Conservation (phyloP, 2,113 vertebrate species). For the Chloropsis hardwickii region DNA sequence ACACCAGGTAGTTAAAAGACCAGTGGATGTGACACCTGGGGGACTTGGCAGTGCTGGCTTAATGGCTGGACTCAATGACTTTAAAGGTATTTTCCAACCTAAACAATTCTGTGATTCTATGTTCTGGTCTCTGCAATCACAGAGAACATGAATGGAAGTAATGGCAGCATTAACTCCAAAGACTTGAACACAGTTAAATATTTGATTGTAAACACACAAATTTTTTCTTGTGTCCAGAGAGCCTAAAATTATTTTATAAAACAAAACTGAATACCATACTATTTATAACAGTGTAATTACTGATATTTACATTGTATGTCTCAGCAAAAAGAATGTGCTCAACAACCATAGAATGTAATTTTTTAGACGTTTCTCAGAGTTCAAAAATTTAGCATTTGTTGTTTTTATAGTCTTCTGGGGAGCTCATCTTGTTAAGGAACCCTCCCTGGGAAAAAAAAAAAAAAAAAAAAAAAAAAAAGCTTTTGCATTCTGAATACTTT, state of each 20-base stretch:
- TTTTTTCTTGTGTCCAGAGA: background rate
- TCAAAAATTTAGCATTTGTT: background rate
- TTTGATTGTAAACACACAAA: background rate
- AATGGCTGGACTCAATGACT: accelerated
- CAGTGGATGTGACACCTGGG: background rate
- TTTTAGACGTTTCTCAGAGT: background rate
- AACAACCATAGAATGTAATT: background rate
- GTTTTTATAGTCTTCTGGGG: background rate
- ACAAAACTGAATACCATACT: background rate
- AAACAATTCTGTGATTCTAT: background rate
- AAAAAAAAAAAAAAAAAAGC: background rate
- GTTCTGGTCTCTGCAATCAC: background rate
- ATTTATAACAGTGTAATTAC: background rate
- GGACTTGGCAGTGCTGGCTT: background rate
- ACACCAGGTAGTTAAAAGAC: background rate
- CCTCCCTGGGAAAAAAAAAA: background rate
- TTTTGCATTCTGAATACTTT: background rate
- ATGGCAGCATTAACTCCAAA: background rate
- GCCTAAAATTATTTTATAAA: background rate
- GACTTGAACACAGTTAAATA: background rate
- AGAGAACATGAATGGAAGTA: background rate
- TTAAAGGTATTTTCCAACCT: background rate
- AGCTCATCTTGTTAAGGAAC: background rate
- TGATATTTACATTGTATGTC: background rate
- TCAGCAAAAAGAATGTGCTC: background rate